Percentiles rank a stretch among this genome's conserved stretches.
phyloP scores from a whole-genome alignment of 2,888 invertebrate species.

The Prostheceraeus crozeri region DNA sequence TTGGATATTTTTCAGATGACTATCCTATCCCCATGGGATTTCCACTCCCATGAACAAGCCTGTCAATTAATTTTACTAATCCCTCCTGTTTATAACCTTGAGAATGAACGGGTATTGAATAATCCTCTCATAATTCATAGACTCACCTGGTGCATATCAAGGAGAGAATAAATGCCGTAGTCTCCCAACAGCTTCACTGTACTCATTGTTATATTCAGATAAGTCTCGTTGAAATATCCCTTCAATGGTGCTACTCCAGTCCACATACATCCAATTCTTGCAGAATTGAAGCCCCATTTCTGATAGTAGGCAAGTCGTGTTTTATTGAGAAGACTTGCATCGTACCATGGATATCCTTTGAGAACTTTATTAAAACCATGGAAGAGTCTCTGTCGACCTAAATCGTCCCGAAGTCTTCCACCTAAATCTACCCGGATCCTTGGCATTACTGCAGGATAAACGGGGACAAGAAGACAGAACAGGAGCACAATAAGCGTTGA shows the following conservation, averaged over 20 bases:
- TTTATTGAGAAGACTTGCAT: constrained; percentile 42
- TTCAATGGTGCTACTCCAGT: constrained; percentile 43
- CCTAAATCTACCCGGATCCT: neutral
- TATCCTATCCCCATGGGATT: no score
- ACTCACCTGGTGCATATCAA: constrained; percentile 49
- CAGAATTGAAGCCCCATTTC: constrained; percentile 47
- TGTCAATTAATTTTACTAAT: no score
- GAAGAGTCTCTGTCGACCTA: constrained; percentile 43
- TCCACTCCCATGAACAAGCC: no score
- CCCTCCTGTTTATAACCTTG: no score
- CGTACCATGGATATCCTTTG: constrained; percentile 45
- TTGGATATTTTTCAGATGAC: no score
- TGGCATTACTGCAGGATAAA: no score
- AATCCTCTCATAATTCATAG: no score
- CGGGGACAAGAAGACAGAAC: no score
- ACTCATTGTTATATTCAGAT: constrained; percentile 42
- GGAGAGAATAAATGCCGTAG: constrained; percentile 44
- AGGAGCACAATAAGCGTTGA: no score
- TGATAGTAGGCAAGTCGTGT: constrained; percentile 41
- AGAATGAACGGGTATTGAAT: no score
- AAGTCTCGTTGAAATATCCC: constrained; percentile 43
- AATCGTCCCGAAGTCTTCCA: constrained; percentile 42
- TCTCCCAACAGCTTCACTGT: constrained; percentile 42
- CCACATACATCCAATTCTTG: constrained; percentile 48
- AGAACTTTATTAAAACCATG: constrained; percentile 46